Percentiles rank a stretch among this genome's conserved stretches.
phyloP scores from a whole-genome alignment of 2,888 invertebrate species.

The Eledone cirrhosa region DNA sequence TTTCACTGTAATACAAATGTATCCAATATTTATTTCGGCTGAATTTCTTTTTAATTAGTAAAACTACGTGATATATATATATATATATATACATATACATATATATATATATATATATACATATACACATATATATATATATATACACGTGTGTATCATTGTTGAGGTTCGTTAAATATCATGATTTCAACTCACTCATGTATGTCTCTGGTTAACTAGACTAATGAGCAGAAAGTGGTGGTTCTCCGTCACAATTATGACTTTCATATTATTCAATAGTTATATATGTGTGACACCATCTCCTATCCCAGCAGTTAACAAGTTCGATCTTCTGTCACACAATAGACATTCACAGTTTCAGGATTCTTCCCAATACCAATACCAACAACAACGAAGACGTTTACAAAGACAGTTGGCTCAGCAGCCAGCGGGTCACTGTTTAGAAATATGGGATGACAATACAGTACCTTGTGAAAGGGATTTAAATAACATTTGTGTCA shows the following conservation, averaged over 20 bases:
- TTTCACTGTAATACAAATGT: too few species aligned
- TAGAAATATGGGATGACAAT: constrained; percentile 7
- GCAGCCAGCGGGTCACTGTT: neutral
- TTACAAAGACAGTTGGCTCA: constrained; percentile 9
- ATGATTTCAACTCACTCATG: too few species aligned
- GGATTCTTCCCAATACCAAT: neutral
- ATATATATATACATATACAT: too few species aligned
- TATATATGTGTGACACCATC: neutral
- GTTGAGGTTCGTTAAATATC: too few species aligned
- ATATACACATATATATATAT: too few species aligned
- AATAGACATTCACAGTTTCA: neutral
- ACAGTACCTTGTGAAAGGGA: neutral
- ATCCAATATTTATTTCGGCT: too few species aligned
- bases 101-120: too few species aligned
- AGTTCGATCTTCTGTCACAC: neutral
- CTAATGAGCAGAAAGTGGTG: neutral
- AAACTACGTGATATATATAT: too few species aligned
- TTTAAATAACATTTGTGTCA: constrained; percentile 13
- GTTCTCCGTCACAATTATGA: neutral
- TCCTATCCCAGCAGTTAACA: too few species aligned
- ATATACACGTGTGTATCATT: too few species aligned
- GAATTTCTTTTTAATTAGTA: too few species aligned
- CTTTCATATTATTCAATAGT: neutral
- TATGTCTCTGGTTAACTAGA: neutral
- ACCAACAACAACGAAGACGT: constrained; percentile 20